These are phyloP conservation scores for Drosophila orena DNA, from an alignment of 1,140 invertebrate genomes.

Conservation along the genomic window DNA sequence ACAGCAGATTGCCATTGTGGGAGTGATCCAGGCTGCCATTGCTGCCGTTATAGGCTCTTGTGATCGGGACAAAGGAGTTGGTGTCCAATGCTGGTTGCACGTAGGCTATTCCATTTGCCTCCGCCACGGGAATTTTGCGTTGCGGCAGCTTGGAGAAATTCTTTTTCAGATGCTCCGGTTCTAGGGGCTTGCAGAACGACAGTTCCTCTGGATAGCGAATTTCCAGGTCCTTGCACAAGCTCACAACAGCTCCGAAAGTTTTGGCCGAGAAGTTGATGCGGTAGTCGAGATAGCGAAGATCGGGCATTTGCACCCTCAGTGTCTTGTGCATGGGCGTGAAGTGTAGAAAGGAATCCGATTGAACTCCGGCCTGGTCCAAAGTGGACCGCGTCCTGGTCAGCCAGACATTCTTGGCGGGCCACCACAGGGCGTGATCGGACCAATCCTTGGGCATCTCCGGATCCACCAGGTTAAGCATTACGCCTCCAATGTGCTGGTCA, in stretches of 20 bases:
- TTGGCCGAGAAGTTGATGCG: conserved; percentile 98
- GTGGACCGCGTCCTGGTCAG: conserved; percentile 96
- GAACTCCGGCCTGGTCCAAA: conserved; percentile 98
- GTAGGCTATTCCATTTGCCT: conserved; percentile 74
- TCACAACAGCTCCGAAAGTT: conserved; percentile 97
- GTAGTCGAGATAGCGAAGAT: conserved; percentile 96
- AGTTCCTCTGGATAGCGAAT: conserved; percentile 99
- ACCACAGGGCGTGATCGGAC: conserved; percentile 99
- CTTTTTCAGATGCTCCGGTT: conserved; percentile 93
- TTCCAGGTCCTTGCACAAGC: conserved; percentile 97
- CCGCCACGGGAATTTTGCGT: conserved; percentile 86
- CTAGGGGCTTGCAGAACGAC: conserved; percentile 96
- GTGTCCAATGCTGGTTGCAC: conserved; percentile 90
- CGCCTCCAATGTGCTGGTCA: conserved; percentile 98
- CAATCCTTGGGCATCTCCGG: conserved; percentile 98
- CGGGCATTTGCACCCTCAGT: conserved; percentile 95
- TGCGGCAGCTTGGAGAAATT: conserved; percentile 92
- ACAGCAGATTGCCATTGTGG: conserved; percentile 85
- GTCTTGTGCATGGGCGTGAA: conserved; percentile 99
- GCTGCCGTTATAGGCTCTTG: conserved; percentile 88
- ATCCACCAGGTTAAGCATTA: conserved; percentile 99
- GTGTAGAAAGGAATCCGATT: conserved; percentile 96
- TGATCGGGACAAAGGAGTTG: conserved; percentile 93
- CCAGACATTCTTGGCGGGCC: conserved; percentile 98
- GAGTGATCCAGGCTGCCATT: conserved; percentile 89